phyloP scores from a whole-genome alignment of 2,113 vertebrate genomes.

The Cervus canadensis region DNA sequence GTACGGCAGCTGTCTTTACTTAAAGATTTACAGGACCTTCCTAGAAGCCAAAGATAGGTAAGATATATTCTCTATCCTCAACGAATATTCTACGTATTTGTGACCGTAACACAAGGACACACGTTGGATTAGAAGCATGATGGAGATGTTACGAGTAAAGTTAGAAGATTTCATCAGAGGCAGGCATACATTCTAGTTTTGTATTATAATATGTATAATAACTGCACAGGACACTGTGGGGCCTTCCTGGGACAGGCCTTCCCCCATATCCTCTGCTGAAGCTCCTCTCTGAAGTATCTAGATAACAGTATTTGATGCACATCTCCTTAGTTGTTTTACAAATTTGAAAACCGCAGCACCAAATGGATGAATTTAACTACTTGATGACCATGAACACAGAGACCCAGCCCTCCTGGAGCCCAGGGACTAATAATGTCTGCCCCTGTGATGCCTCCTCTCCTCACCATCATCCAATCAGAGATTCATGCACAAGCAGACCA shows the following conservation, averaged over 20 bases:
- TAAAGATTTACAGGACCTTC: background rate
- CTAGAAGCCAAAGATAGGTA: background rate
- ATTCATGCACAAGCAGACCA: background rate
- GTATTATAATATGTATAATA: background rate
- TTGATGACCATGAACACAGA: background rate
- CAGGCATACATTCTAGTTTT: background rate
- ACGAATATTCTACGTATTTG: background rate
- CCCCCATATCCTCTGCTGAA: background rate
- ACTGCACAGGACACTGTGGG: background rate
- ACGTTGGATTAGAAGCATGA: background rate
- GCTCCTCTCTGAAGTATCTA: background rate
- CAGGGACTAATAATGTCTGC: background rate
- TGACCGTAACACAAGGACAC: background rate
- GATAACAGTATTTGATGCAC: background rate
- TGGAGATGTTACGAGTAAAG: background rate
- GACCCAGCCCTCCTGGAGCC: background rate
- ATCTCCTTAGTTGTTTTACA: background rate
- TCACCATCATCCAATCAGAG: background rate
- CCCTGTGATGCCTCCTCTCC: background rate
- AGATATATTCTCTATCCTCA: background rate
- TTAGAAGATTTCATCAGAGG: background rate
- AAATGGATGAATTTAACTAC: background rate
- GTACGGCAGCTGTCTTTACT: background rate
- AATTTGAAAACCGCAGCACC: background rate
- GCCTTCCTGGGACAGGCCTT: background rate